phyloP scores from a whole-genome alignment of 2,888 invertebrate species.

The Mechanitis messenoides region DNA sequence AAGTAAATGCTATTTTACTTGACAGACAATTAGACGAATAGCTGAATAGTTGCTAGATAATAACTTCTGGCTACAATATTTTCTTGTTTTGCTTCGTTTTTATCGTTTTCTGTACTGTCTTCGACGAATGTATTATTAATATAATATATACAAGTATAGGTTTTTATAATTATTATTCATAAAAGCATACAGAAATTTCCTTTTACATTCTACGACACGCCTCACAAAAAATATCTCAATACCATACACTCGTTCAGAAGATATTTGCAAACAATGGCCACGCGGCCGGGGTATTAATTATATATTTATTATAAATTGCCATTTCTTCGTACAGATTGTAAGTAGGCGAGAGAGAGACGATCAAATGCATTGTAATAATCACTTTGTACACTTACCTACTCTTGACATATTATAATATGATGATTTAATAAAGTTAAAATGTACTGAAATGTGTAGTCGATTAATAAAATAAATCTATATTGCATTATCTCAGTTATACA shows the following conservation, averaged over 20 bases:
- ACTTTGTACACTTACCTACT: too few species aligned
- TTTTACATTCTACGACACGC: slow-evolving; percentile 20
- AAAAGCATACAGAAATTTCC: slow-evolving; percentile 9
- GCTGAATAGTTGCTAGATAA: too few species aligned
- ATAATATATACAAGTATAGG: neutral
- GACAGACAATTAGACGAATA: too few species aligned
- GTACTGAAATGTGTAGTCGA: too few species aligned
- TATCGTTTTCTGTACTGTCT: neutral
- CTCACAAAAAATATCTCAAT: slow-evolving; percentile 20
- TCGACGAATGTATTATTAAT: neutral
- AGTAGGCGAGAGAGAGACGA: neutral
- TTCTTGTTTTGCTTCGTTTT: too few species aligned
- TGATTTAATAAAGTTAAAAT: too few species aligned
- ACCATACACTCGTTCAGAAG: slow-evolving; percentile 16
- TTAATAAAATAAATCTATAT: too few species aligned
- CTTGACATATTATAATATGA: too few species aligned
- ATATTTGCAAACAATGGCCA: slow-evolving; percentile 30
- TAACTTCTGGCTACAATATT: too few species aligned
- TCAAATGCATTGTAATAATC: neutral
- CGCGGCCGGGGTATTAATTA: slow-evolving; percentile 28
- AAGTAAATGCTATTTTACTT: too few species aligned
- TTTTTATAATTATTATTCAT: slow-evolving; percentile 7
- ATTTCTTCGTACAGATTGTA: slow-evolving; percentile 16
- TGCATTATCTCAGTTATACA: too few species aligned
- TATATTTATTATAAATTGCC: slow-evolving; percentile 22